These are phyloP conservation scores for Vesta saturnalis DNA, from an alignment of 2,888 invertebrate genomes.

Conservation along the genomic window DNA sequence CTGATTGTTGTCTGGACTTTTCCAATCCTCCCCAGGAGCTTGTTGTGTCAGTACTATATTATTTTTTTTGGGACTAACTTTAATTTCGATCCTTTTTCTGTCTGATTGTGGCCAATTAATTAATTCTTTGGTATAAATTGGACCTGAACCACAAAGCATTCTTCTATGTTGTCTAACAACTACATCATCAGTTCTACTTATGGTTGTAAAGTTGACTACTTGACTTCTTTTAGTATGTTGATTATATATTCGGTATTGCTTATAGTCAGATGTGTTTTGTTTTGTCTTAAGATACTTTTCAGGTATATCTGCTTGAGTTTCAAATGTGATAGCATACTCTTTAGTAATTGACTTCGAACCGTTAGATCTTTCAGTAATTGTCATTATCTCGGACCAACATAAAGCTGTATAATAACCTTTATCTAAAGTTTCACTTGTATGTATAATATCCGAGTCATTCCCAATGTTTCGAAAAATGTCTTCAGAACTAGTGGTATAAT, in stretches of 20 bases:
- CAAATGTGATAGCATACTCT: slow-evolving; percentile 42
- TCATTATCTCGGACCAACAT: slow-evolving; percentile 44
- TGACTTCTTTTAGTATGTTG: slow-evolving; percentile 30
- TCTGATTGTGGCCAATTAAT: slow-evolving; percentile 29
- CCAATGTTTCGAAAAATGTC: slow-evolving; percentile 37
- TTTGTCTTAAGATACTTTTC: slow-evolving; percentile 7
- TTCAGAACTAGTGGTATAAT: neutral
- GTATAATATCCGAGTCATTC: slow-evolving; percentile 44
- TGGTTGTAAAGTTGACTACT: slow-evolving; percentile 34
- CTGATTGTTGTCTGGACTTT: too few species aligned
- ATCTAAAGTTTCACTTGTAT: slow-evolving; percentile 24
- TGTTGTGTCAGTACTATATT: too few species aligned
- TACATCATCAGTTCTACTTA: slow-evolving; percentile 11
- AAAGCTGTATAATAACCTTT: slow-evolving; percentile 37
- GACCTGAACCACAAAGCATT: slow-evolving; percentile 37
- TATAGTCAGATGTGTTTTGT: neutral
- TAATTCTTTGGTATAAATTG: slow-evolving; percentile 35
- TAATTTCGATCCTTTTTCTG: slow-evolving; percentile 29
- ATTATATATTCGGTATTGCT: slow-evolving; percentile 21
- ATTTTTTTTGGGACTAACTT: slow-evolving; percentile 30
- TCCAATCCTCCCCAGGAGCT: too few species aligned
- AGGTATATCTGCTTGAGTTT: slow-evolving; percentile 36
- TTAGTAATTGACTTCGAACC: slow-evolving; percentile 16
- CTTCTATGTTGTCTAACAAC: slow-evolving; percentile 30
- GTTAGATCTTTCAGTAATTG: slow-evolving; percentile 25